phyloP scores from a whole-genome alignment of 2,888 invertebrate genomes.

The Zhengitettix transpicula region DNA sequence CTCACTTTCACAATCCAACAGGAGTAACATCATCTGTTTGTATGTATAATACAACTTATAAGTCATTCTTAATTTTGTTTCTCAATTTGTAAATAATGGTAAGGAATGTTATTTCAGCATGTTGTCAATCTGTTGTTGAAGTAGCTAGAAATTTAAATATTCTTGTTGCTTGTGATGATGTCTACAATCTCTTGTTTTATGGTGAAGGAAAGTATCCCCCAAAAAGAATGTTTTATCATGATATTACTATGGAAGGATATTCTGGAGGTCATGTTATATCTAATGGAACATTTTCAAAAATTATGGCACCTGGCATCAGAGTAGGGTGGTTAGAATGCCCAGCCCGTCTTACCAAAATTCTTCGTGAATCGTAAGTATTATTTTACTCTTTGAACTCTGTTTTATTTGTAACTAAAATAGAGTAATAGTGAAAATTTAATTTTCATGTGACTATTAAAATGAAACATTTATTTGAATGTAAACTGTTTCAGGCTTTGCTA shows the following conservation, averaged over 20 bases:
- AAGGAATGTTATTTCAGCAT: neutral
- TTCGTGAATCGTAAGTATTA: constrained; percentile 24
- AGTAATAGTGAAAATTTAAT: too few relatives aligned
- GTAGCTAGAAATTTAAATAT: constrained; percentile 29
- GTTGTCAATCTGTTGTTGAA: constrained; percentile 20
- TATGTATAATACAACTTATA: constrained; percentile 14
- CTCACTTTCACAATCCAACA: constrained; percentile 41
- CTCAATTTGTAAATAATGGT: neutral
- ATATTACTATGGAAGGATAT: constrained; percentile 22
- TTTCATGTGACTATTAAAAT: too few relatives aligned
- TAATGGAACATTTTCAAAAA: constrained; percentile 47
- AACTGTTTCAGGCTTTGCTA: too few relatives aligned
- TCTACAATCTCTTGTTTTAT: constrained; percentile 42
- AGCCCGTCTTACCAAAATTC: constrained; percentile 23
- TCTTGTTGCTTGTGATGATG: constrained; percentile 40
- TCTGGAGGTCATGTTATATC: constrained; percentile 39
- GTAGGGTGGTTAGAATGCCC: constrained; percentile 46
- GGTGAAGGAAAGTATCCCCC: constrained; percentile 24
- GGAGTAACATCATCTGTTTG: constrained; percentile 32
- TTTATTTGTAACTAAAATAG: too few relatives aligned
- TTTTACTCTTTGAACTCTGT: too few relatives aligned
- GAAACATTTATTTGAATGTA: too few relatives aligned
- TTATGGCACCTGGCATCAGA: constrained; percentile 42
- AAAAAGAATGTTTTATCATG: constrained; percentile 33
- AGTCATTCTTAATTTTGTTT: neutral